These are phyloP conservation scores for Aphelinus certus DNA, from an alignment of 1,140 invertebrate species.

Conservation along the genomic window DNA sequence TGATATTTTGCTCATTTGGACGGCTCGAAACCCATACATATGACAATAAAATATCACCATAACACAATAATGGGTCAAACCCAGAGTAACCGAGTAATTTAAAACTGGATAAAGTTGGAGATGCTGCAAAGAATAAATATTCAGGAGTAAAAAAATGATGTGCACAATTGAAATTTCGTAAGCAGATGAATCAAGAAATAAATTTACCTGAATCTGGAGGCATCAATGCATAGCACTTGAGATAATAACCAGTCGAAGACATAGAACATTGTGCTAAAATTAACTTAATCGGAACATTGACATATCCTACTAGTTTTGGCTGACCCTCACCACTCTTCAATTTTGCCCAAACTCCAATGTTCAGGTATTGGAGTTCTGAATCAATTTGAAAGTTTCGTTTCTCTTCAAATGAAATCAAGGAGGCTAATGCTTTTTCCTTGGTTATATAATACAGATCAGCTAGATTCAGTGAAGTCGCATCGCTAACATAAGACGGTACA, in stretches of 20 bases:
- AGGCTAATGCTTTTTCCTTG: constrained; percentile 55
- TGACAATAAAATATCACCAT: constrained; percentile 87
- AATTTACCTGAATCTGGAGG: constrained; percentile 72
- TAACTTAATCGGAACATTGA: constrained; percentile 81
- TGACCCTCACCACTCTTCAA: constrained; percentile 67
- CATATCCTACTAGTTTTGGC: constrained; percentile 78
- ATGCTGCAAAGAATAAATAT: constrained; percentile 64
- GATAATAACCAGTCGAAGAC: constrained; percentile 81
- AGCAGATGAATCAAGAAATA: not conserved
- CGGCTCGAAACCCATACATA: constrained; percentile 74
- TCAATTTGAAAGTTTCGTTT: constrained; percentile 77
- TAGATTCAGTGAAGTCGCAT: constrained; percentile 42
- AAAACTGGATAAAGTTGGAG: constrained; percentile 69
- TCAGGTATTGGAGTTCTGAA: constrained; percentile 78
- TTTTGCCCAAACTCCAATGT: constrained; percentile 84
- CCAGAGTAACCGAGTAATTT: constrained; percentile 73
- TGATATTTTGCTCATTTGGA: constrained; percentile 39
- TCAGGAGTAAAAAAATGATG: constrained; percentile 1
- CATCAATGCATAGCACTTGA: constrained; percentile 78
- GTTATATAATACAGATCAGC: constrained; percentile 60
- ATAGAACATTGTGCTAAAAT: constrained; percentile 82
- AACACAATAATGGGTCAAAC: constrained; percentile 89
- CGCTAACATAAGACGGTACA: constrained; percentile 47
- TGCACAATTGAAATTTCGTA: not conserved
- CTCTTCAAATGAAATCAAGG: constrained; percentile 78